Base-by-base conservation (phyloP, 2,113 vertebrate species). In the Caranx ignobilis region DNA sequence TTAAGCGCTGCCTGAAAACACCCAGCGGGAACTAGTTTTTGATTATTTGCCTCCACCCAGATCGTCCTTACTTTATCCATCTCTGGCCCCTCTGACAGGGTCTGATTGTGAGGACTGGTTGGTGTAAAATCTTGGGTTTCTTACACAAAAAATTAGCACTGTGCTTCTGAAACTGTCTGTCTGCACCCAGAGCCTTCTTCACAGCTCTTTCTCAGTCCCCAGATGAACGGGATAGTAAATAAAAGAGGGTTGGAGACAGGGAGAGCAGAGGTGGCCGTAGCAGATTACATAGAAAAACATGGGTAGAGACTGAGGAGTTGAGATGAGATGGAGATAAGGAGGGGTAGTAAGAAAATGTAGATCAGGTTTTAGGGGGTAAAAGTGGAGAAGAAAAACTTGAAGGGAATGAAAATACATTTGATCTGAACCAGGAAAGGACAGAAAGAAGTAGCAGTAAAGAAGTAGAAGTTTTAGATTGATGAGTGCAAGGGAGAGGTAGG, bases 1-100 rank as follows among this genome's bases (percentile, higher is more conserved):
- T 34, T 34, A 47, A 71, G 32, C 12, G 5, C 32, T 65, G 66
- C 9, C 67, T 60, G 60, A 59, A 81, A 87, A 78, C 52, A 60
- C 59, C 37, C 11, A 62, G 56, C 35, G 64, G 77, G 70, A 82
- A 59, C 39, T 11, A n/a, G 18, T 63, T 76, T 63, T 52, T 41
- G 11, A 5, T 62, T 39, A 21, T 68, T 61, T 35, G 11, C 11
- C 19, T 50, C 2, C 5, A 26, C 3, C 13, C 4, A 35, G n/a
- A 21, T 57, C 75, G 31, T 73, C 16, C 19, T 0, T 5, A 19
- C 35, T 54, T 37, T 21, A 61, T 59, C 45, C 45, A 62, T 74
- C 34, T 76, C 60, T 62, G 12, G 21, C n/a, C 54, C 3, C 47
- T 65, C 31, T 65, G 15, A 48, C 64, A 47, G 34, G 34, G 2